Evolutionary conservation across 2,888 invertebrate species (phyloP).

Genomic region (Oegoconia quadripuncta): DNA sequence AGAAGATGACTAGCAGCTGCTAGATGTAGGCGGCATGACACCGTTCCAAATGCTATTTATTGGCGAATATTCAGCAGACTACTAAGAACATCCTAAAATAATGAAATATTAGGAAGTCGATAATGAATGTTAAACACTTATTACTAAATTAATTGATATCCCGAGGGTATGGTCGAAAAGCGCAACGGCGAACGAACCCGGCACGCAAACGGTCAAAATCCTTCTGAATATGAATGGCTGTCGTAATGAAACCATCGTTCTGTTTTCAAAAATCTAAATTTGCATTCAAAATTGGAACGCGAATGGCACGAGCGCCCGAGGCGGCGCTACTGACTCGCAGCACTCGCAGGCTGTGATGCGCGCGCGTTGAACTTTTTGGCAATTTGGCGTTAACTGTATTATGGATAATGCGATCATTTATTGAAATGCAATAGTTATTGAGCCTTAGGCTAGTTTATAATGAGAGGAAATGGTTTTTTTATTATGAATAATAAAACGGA

Average conservation of each 20-base stretch:
- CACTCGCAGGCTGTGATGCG: conserved; percentile 42
- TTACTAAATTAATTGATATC: conserved; percentile 38
- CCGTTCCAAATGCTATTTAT: no score
- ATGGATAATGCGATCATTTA: conserved; percentile 28
- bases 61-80: no score
- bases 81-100: conserved; percentile 1
- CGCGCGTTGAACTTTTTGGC: conserved; percentile 30
- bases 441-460: conserved; percentile 26
- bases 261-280: conserved; percentile 58
- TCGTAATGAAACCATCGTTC: conserved; percentile 24
- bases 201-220: conserved; percentile 58
- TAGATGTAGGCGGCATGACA: no score
- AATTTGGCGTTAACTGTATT: conserved; percentile 44
- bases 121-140: no score
- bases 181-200: conserved; percentile 48
- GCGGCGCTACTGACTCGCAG: conserved; percentile 62
- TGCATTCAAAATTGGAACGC: conserved; percentile 71
- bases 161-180: conserved; percentile 40
- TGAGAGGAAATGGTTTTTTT: conserved; percentile 41
- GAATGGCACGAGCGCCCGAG: conserved; percentile 69
- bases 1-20: no score
- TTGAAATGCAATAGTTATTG: conserved; percentile 24
- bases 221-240: conserved; percentile 39
- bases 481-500: conserved; percentile 10
- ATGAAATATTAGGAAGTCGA: no score